Evolutionary conservation across 2,888 invertebrate species (phyloP).

Genomic region (Campaea margaritaria): DNA sequence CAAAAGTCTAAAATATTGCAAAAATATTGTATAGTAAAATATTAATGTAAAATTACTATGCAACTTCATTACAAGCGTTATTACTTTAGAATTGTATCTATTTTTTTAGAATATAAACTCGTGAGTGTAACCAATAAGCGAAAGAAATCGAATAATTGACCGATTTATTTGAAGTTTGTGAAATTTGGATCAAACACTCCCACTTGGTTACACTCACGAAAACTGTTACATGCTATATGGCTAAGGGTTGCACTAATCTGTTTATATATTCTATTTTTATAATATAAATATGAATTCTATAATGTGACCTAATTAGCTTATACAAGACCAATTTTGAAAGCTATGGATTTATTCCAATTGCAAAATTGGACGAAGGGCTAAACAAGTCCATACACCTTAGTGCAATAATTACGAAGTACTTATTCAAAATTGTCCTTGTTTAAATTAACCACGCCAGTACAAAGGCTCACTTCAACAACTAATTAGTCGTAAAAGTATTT

Average conservation of each 20-base stretch:
- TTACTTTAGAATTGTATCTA: constrained; percentile 50
- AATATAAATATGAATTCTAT: background rate
- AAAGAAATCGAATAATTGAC: constrained; percentile 6
- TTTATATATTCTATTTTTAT: no score
- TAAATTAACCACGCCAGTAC: constrained; percentile 18
- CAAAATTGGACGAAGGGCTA: background rate
- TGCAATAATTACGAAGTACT: background rate
- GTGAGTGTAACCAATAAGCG: constrained; percentile 10
- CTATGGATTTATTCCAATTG: background rate
- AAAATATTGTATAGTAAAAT: constrained; percentile 51
- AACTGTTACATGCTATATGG: constrained; percentile 17
- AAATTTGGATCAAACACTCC: constrained; percentile 3
- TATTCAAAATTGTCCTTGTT: constrained; percentile 15
- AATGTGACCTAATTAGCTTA: constrained; percentile 9
- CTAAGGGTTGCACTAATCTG: constrained; percentile 6
- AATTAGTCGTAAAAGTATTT: constrained; percentile 11
- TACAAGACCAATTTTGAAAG: constrained; percentile 9
- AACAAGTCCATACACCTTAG: background rate
- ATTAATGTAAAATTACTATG: constrained; percentile 46
- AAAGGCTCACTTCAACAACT: constrained; percentile 21
- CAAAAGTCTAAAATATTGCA: constrained; percentile 50
- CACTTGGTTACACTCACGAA: constrained; percentile 17
- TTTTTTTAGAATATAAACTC: constrained; percentile 30
- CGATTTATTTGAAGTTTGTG: no score
- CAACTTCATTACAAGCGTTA: constrained; percentile 44